Evolutionary conservation across 1,140 invertebrate genomes (phyloP).

Genomic region (Caenorhabditis remanei): DNA sequence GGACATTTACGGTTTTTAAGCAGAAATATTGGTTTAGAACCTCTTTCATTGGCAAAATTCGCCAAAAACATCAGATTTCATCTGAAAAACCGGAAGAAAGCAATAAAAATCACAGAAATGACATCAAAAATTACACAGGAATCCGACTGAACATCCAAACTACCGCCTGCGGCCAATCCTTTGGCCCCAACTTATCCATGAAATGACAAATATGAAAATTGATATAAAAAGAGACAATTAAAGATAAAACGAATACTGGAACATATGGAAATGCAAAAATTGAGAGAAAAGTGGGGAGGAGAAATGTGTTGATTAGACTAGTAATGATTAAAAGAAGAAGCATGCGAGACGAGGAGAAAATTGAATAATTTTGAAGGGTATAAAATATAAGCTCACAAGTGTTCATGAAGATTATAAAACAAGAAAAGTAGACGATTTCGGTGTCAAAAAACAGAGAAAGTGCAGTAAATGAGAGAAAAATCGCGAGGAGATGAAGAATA

Average conservation of each 20-base stretch:
- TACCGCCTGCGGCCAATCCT: neutral
- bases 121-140: neutral
- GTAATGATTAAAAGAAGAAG: neutral
- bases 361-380: neutral
- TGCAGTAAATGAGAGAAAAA: slow-evolving; percentile 2
- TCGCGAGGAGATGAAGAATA: slow-evolving; percentile 9
- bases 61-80: no score
- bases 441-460: slow-evolving; percentile 13
- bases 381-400: slow-evolving; percentile 2
- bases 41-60: no score
- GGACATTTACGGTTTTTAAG: no score
- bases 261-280: slow-evolving; percentile 7
- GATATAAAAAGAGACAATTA: slow-evolving; percentile 17
- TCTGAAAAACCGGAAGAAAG: no score
- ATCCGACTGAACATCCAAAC: slow-evolving; percentile 10
- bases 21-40: no score
- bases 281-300: neutral
- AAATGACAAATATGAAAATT: neutral
- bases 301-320: neutral
- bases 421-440: slow-evolving; percentile 10
- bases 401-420: slow-evolving; percentile 25
- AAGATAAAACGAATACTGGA: neutral
- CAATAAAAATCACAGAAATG: neutral
- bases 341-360: neutral
- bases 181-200: neutral